A percentile compares a stretch with the other conserved stretches of the same genome.
These are phyloP conservation scores for Lagopus muta DNA, from an alignment of 2,113 vertebrate species.

Conservation along the genomic window DNA sequence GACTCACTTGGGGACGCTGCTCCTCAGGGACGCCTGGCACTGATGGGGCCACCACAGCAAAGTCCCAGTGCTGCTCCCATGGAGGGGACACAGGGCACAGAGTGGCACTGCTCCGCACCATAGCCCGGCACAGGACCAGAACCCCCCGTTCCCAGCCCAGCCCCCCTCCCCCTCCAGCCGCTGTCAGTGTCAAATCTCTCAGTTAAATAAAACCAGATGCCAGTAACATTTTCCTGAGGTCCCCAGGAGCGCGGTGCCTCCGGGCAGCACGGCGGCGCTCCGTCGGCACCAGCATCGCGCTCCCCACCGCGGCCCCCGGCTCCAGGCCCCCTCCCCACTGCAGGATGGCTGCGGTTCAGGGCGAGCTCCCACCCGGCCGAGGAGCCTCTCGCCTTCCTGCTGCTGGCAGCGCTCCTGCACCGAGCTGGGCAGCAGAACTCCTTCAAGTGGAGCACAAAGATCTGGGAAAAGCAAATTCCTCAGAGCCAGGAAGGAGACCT, in stretches of 20 bases:
- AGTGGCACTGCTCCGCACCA: background rate
- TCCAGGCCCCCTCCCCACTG: background rate
- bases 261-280: background rate
- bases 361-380: background rate
- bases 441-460: background rate
- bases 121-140: background rate
- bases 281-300: background rate
- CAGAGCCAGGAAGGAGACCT: background rate
- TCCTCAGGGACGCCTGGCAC: background rate
- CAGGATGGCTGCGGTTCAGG: background rate
- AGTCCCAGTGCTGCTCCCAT: background rate
- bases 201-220: constrained; percentile 66
- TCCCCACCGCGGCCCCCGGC: background rate
- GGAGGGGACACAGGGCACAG: background rate
- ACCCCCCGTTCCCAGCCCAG: background rate
- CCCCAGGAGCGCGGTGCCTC: constrained; percentile 1
- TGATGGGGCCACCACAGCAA: accelerated
- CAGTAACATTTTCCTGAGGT: constrained; percentile 41
- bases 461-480: background rate
- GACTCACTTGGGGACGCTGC: background rate
- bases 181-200: constrained; percentile 18
- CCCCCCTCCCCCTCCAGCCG: background rate
- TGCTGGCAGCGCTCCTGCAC: background rate
- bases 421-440: background rate
- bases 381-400: background rate